Conservation (phyloP, 1,140 invertebrate species). For the Belonocnema kinseyi region DNA sequence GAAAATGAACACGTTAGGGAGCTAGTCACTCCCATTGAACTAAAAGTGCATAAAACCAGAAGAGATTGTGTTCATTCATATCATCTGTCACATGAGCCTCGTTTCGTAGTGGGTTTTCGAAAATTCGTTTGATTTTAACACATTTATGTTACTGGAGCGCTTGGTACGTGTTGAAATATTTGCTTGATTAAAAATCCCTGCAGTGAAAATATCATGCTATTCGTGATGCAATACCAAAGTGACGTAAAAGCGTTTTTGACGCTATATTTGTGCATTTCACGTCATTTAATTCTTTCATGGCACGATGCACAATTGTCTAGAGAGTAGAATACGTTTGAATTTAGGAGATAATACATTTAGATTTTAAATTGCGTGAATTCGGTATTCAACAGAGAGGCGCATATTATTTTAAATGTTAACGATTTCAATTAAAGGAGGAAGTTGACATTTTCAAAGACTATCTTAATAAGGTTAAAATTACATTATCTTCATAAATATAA, state of each 20-base stretch:
- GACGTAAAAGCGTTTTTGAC: too few species aligned
- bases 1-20: constrained; percentile 9
- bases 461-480: too few species aligned
- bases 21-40: background rate
- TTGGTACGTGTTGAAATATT: constrained; percentile 33
- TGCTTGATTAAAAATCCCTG: constrained; percentile 31
- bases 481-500: too few species aligned
- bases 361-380: background rate
- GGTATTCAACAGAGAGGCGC: background rate
- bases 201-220: background rate
- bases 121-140: too few species aligned
- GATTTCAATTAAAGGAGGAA: too few species aligned
- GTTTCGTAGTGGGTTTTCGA: too few species aligned
- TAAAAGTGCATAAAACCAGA: constrained; percentile 10
- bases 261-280: too few species aligned
- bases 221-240: too few species aligned
- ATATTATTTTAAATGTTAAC: too few species aligned
- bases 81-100: too few species aligned
- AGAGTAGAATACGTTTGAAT: background rate
- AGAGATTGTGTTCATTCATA: background rate
- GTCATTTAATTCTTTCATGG: background rate
- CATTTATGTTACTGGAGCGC: too few species aligned
- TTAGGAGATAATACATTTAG: background rate
- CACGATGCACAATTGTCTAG: background rate
- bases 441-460: too few species aligned